phyloP scores from a whole-genome alignment of 2,888 invertebrate species.

The Nipponacmea schrenckii region DNA sequence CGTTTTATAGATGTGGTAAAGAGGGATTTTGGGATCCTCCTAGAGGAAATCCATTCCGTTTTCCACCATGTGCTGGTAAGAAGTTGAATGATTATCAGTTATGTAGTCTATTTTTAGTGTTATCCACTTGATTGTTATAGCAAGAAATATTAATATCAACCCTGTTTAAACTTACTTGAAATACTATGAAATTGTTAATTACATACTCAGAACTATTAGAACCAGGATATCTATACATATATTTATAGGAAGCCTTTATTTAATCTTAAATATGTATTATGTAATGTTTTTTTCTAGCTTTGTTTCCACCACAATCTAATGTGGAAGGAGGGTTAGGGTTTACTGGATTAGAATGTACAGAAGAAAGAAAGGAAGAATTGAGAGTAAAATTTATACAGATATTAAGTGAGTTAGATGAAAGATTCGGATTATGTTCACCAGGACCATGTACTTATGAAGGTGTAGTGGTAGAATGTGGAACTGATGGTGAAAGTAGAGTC shows the following conservation, averaged over 20 bases:
- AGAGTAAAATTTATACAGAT: conserved; percentile 27
- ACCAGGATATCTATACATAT: too few species aligned
- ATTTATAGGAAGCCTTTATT: too few species aligned
- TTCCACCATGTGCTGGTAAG: conserved; percentile 55
- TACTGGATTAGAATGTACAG: conserved; percentile 41
- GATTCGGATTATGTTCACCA: conserved; percentile 41
- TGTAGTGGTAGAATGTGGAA: conserved; percentile 42
- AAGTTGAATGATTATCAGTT: not conserved
- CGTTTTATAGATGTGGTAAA: conserved; percentile 97
- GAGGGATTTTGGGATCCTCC: conserved; percentile 88
- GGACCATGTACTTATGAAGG: conserved; percentile 34
- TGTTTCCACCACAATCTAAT: conserved; percentile 27
- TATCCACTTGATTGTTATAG: not conserved
- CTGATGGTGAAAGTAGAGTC: conserved; percentile 23
- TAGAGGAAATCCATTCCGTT: conserved; percentile 44
- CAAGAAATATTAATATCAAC: too few species aligned
- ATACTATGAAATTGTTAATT: too few species aligned
- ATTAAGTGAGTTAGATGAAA: conserved; percentile 36
- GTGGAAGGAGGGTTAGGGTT: conserved; percentile 38
- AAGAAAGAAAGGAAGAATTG: conserved; percentile 30
- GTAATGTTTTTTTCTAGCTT: not conserved
- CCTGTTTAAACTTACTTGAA: too few species aligned
- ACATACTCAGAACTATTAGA: too few species aligned
- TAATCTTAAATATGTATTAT: too few species aligned
- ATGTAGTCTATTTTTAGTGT: too few species aligned